These are phyloP conservation scores for Drosophila sucinea DNA, from an alignment of 1,140 invertebrate genomes.

Conservation along the genomic window DNA sequence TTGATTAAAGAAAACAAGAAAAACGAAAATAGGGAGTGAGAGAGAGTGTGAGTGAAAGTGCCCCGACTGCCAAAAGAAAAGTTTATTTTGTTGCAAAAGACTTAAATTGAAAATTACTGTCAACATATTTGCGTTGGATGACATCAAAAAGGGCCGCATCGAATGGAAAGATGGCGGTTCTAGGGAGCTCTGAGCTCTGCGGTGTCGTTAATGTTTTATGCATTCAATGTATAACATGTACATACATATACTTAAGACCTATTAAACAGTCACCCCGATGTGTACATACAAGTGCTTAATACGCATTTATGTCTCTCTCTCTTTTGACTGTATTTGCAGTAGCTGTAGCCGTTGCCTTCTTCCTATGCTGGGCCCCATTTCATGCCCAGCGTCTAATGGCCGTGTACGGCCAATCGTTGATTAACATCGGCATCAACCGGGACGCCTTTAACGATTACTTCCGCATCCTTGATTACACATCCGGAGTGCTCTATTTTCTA, in stretches of 20 bases:
- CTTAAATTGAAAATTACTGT: slow-evolving; percentile 67
- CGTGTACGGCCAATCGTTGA: slow-evolving; percentile 85
- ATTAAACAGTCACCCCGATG: slow-evolving; percentile 30
- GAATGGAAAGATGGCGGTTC: neutral
- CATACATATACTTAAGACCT: slow-evolving; percentile 8
- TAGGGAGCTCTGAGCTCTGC: neutral
- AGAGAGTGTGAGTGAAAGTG: neutral
- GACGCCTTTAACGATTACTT: slow-evolving; percentile 84
- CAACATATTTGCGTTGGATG: slow-evolving; percentile 52
- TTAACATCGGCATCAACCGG: slow-evolving; percentile 79
- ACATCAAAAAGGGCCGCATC: slow-evolving; percentile 49
- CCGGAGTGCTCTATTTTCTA: slow-evolving; percentile 89
- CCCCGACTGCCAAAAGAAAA: slow-evolving; percentile 31
- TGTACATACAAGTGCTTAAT: slow-evolving; percentile 24
- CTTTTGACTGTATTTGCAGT: slow-evolving; percentile 85
- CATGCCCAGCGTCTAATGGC: slow-evolving; percentile 93
- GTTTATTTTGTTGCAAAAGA: slow-evolving; percentile 38
- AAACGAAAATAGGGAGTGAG: neutral
- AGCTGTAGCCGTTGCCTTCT: slow-evolving; percentile 97
- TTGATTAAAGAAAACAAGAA: slow-evolving; percentile 55
- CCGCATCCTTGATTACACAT: slow-evolving; percentile 87
- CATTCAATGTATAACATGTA: slow-evolving; percentile 14
- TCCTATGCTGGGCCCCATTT: slow-evolving; percentile 97
- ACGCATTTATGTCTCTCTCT: slow-evolving; percentile 29
- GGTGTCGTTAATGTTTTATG: slow-evolving; percentile 45